Evolutionary conservation across 2,113 vertebrate species (phyloP), one percentile per base, ranked within the genome.

Genomic region (Campylorhamphus procurvoides): DNA sequence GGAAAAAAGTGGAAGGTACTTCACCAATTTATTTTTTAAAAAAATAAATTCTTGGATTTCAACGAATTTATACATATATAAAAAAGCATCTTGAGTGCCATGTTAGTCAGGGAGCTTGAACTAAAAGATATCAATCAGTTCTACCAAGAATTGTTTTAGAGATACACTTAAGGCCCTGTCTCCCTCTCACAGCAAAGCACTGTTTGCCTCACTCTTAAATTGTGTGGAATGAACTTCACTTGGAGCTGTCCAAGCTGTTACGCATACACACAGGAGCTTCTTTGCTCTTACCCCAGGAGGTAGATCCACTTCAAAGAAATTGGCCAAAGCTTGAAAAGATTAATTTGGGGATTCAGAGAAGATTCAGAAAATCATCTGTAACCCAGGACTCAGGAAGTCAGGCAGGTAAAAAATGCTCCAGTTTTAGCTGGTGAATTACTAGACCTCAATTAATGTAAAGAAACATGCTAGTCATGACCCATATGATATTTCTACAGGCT

Each of bases 181-280:
- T 37, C 28, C 13, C 44, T 75, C 47, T 49, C 22, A 14, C 3
- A 35, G 52, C 46, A 39, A 75, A 67, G 31, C 2, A 3, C 25
- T 1, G 0, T 42, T 74, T 44, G 56, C 53, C 62, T 89, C 2
- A 1, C 6, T 72, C 79, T 18, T 28, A 44, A 66, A 44, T 53
- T 1, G 5, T 16, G 22, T 55, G 49, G 14, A 39, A 58, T 35
- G 18, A 79, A 20, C 47, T 71, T 76, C 28, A 23, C 0, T 0
- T 46, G 53, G 72, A 59, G 33, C 27, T 60, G 47, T 33, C 55
- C 24, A 14, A 44, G 33, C 67, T 64, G 28, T 24, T 28, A 42
- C 15, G 37, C 35, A 10, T 9, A 53, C 0, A 3, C 56, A 6
- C 31, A 15, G n/a, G 44, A 39, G 49, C 46, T 37, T 27, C 22